Conservation (phyloP, 2,797 vertebrate species). For the Telmatherina bonti region DNA sequence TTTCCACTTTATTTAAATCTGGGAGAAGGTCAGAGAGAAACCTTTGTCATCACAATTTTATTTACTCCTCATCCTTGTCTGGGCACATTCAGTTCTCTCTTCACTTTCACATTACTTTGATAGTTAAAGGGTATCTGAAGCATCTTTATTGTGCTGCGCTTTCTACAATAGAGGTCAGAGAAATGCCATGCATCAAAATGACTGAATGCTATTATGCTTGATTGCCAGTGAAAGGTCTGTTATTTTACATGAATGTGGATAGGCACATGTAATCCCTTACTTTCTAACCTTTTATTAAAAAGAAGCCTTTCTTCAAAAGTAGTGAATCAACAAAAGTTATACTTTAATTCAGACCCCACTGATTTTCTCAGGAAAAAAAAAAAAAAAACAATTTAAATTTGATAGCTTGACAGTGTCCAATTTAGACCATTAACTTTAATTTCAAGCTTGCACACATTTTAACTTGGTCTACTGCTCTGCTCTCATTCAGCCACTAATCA, state of each 20-base stretch:
- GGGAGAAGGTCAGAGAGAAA: not conserved
- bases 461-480: constrained; percentile 43
- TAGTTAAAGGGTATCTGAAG: constrained; percentile 54
- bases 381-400: constrained; percentile 35
- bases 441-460: constrained; percentile 49
- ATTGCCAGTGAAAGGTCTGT: constrained; percentile 46
- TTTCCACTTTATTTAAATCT: constrained; percentile 4
- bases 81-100: constrained; percentile 51
- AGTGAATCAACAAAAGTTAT: constrained; percentile 16
- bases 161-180: constrained; percentile 47
- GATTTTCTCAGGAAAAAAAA: constrained; percentile 36
- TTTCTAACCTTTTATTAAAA: constrained; percentile 15
- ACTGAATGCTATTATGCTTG: constrained; percentile 20
- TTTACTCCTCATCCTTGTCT: constrained; percentile 15
- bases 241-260: constrained; percentile 12
- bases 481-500: constrained; percentile 64
- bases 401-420: constrained; percentile 48
- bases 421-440: constrained; percentile 55
- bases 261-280: constrained; percentile 23
- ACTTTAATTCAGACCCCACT: constrained; percentile 10
- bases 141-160: constrained; percentile 16
- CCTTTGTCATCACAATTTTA: constrained; percentile 35
- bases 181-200: constrained; percentile 49
- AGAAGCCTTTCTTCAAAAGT: constrained; percentile 17
- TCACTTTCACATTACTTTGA: constrained; percentile 50